Evolutionary conservation across 1,140 invertebrate species (phyloP).

Genomic region (Zaprionus taronus): DNA sequence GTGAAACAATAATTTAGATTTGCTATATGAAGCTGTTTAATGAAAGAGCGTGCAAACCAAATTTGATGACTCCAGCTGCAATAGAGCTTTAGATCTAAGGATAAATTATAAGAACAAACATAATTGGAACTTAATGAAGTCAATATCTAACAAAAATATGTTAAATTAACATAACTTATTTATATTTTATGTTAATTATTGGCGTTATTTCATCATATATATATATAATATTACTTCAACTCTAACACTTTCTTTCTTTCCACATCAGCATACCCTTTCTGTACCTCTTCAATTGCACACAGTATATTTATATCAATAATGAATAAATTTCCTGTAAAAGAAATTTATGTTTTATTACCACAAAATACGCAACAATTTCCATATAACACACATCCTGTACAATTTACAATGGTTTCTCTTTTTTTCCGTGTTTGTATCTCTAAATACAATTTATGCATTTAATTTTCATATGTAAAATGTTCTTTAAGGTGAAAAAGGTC

Average conservation of each 20-base stretch:
- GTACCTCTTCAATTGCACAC: not conserved
- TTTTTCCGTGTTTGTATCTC: not conserved
- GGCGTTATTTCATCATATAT: not conserved
- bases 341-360: conserved; percentile 42
- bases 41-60: not conserved
- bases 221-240: no score
- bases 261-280: not conserved
- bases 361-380: conserved; percentile 14
- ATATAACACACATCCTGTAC: conserved; percentile 6
- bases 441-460: conserved; percentile 27
- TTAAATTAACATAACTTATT: no score
- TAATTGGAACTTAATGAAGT: no score
- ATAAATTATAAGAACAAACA: not conserved
- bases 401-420: conserved; percentile 20
- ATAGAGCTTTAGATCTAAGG: not conserved
- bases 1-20: not conserved
- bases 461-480: conserved; percentile 55
- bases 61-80: not conserved
- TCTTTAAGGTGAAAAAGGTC: conserved; percentile 18
- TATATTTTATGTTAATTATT: no score
- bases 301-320: conserved; percentile 37
- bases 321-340: conserved; percentile 34
- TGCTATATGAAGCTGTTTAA: not conserved
- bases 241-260: not conserved
- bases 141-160: not conserved